Base-by-base conservation (phyloP, 2,888 invertebrate species). In the Rhodophaea formosa region DNA sequence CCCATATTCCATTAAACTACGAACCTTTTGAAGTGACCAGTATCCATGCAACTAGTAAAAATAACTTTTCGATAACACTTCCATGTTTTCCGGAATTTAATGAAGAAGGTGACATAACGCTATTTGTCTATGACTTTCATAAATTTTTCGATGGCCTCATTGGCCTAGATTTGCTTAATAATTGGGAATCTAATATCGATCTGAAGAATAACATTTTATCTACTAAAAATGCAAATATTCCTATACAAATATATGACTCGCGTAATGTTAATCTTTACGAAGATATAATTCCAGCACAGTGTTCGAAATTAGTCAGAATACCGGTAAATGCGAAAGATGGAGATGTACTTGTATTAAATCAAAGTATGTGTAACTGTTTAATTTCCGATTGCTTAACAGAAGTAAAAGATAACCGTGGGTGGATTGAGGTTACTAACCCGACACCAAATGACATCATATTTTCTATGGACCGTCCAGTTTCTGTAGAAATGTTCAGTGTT, bases 91-190 rank as follows among this genome's bases (percentile, higher is more conserved):
- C 7, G 0, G 65, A 68, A 49, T 57, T 70, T 45, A 61, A 59
- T 7, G 63, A 66, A 8, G 10, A 1, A 32, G 6, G 6, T 3
- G 32, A 60, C 14, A 57, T 70, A 0, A 71, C 49, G 1, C 56
- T 71, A 1, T 74, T 60, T 42, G 44, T 70, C 3, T 74, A 70
- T 49, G 61, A 59, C 39, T 72, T 73, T 55, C 72, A 75, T 56
- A 47, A 72, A 14, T 65, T 61, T 49, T 75, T 73, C 15, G 69
- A 70, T 39, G 71, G 72, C 6, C 49, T 71, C 0, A 67, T 72
- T 54, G 72, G 71, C 7, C 15, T 61, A 7, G 71, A 74, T 53
- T 51, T 71, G 23, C 51, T 72, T 44, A 57, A 58, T 6, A 63
- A 64, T 35, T 70, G 63, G 64, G 66, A 67, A 42, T 49, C 67